Conservation (phyloP, 2,797 vertebrate genomes). For the Phoeniculus purpureus region DNA sequence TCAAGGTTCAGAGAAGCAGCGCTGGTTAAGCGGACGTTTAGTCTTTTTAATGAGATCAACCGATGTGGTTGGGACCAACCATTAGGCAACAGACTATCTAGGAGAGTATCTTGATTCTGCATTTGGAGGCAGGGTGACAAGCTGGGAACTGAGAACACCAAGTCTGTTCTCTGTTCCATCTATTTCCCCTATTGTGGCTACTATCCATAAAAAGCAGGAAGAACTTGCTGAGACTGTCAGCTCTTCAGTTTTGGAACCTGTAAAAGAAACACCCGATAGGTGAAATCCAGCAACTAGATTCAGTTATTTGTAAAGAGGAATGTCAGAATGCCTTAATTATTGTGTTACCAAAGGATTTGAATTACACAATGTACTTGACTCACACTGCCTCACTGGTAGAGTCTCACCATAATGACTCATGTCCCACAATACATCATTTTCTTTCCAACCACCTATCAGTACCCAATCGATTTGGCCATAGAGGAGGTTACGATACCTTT, state of each 20-base stretch:
- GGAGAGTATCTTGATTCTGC: background rate
- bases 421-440: background rate
- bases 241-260: background rate
- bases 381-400: background rate
- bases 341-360: background rate
- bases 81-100: background rate
- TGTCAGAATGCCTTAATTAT: background rate
- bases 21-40: background rate
- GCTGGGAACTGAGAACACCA: background rate
- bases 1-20: background rate
- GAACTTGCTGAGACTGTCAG: background rate
- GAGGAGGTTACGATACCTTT: background rate
- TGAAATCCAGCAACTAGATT: background rate
- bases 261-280: background rate
- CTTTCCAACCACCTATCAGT: background rate
- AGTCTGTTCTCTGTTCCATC: too few relatives aligned
- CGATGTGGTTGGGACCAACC: fast-evolving
- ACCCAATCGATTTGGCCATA: background rate
- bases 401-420: background rate
- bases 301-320: background rate
- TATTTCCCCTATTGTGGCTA: background rate
- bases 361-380: background rate
- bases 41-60: background rate
- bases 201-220: background rate
- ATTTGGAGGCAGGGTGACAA: background rate